Evolutionary conservation across 2,888 invertebrate genomes (phyloP), one percentile per base, ranked within the genome.

Genomic region (Megastigmus dorsalis): DNA sequence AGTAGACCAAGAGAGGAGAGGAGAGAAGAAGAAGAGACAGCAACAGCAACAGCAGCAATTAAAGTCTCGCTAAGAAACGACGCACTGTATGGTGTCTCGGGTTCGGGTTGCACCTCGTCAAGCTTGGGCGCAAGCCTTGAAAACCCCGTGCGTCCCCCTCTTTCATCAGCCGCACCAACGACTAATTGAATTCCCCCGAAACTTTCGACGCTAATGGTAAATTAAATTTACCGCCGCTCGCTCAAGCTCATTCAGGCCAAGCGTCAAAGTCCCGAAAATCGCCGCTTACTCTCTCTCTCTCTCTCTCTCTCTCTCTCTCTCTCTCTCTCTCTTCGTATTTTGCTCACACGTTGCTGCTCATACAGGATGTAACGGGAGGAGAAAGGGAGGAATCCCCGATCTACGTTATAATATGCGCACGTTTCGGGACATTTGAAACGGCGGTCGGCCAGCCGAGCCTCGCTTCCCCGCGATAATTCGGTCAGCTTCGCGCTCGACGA

Each of bases 101-200:
- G n/a, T n/a, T n/a, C n/a, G n/a, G n/a, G n/a, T 66, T 66, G 55
- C 66, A 66, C 55, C 66, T 57, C 48, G 52, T 50, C 52, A 52
- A 60, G 20, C 15, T 18, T 26, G 3, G 10, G n/a, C n/a, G n/a
- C n/a, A n/a, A n/a, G n/a, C n/a, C n/a, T n/a, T n/a, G n/a, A n/a
- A n/a, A 30, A 45, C 18, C 18, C 48, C 5, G 28, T 36, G 23
- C 36, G 23, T 41, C 67, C 33, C 60, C 15, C 50, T 9, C 68
- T 62, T 65, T 69, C 68, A 72, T 63, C 67, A 57, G 77, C 66
- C 72, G 68, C 72, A 54, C 77, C 69, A 60, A 45, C 73, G 70
- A 74, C 75, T 79, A 79, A 79, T 79, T 69, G 69, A 69, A 74
- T 74, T 50, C 13, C 23, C 52, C n/a, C n/a, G n/a, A n/a, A 65